These are phyloP conservation scores for Molossus molossus DNA, from an alignment of 2,797 vertebrate species.

Conservation along the genomic window DNA sequence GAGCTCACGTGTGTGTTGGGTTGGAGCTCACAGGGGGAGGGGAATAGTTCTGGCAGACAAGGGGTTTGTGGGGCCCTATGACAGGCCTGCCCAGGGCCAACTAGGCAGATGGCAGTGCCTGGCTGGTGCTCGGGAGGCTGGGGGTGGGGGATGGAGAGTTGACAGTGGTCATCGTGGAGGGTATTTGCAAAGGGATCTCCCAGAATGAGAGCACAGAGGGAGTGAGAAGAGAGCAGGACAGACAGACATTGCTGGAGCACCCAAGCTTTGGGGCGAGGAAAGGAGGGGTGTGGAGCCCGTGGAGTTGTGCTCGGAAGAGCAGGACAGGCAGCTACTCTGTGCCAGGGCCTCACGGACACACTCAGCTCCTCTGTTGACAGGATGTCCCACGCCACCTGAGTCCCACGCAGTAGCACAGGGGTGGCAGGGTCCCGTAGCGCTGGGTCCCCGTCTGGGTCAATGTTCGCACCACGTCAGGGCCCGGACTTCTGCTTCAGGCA, in stretches of 20 bases:
- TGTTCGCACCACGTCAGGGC: neutral
- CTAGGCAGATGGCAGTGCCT: neutral
- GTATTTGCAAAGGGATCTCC: neutral
- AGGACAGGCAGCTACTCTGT: too few species aligned
- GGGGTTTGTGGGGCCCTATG: neutral
- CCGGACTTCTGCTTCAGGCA: neutral
- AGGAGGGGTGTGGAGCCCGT: neutral
- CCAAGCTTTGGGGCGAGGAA: neutral
- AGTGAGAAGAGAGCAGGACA: neutral
- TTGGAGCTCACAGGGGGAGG: neutral
- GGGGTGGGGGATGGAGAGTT: neutral
- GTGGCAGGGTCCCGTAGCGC: neutral
- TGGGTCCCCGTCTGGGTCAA: neutral
- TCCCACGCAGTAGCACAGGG: rapidly evolving
- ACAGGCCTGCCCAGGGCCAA: neutral
- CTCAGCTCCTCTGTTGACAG: rapidly evolving
- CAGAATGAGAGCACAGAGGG: neutral
- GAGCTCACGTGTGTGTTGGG: neutral
- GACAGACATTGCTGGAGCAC: neutral
- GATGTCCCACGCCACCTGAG: too few species aligned
- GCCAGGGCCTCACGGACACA: neutral
- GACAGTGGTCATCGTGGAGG: neutral
- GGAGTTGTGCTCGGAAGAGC: neutral
- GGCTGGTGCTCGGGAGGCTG: neutral
- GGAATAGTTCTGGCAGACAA: neutral